A percentile compares a stretch with the other conserved stretches of the same genome.
Evolutionary conservation across 2,797 vertebrate genomes (phyloP).

Genomic region (Petrocephalus sullivani): DNA sequence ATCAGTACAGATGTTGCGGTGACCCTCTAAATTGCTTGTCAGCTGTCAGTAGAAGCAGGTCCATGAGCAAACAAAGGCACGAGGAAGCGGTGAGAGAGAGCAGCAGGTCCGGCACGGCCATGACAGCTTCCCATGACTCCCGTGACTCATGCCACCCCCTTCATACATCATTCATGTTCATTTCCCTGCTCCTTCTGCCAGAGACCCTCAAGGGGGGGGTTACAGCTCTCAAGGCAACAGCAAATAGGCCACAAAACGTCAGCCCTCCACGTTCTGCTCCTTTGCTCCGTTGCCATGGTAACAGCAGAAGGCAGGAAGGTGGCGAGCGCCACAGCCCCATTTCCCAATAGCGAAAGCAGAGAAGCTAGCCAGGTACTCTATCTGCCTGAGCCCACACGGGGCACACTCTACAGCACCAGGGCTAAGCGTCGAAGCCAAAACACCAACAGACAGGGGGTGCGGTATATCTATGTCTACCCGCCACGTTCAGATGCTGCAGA

Average conservation of each 20-base stretch:
- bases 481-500: background rate
- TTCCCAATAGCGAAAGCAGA: background rate
- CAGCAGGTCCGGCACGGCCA: background rate
- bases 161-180: conserved; percentile 15
- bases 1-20: no score
- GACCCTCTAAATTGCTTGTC: no score
- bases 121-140: background rate
- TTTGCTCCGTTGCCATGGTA: conserved; percentile 58
- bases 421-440: background rate
- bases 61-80: background rate
- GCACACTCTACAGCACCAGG: background rate
- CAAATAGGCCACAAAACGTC: conserved; percentile 32
- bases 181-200: conserved; percentile 50
- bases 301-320: conserved; percentile 36
- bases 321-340: background rate
- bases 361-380: background rate
- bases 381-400: background rate
- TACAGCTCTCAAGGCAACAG: conserved; percentile 40
- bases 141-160: conserved; percentile 36
- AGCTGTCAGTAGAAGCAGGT: background rate
- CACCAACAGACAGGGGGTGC: background rate
- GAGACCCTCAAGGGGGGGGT: conserved; percentile 32
- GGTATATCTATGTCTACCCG: background rate
- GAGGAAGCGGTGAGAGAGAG: background rate
- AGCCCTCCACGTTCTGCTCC: conserved; percentile 35